Evolutionary conservation across 2,797 vertebrate genomes (phyloP), one percentile per base, ranked within the genome.

Genomic region (Hylomyscus alleni): DNA sequence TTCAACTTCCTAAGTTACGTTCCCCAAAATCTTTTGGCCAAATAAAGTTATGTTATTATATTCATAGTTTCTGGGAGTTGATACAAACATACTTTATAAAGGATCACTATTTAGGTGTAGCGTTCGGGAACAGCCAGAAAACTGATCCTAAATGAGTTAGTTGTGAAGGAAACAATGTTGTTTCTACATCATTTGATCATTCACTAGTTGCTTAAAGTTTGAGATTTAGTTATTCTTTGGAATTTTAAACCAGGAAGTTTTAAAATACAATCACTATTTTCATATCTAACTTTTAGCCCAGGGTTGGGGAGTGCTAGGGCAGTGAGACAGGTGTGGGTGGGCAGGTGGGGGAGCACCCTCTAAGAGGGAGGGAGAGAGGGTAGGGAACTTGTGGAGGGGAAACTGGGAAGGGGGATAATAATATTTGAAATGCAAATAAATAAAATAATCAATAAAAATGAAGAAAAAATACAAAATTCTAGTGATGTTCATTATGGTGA

Each of bases 261-360:
- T 29, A n/a, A 44, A 82, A 96, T 80, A 54, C 1, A 92, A 40
- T 88, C 76, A 73, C 24, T 29, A 47, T 91, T 93, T 93, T 94
- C 91, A 7, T 82, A 47, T 5, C 1, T 40, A 47, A 14, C 67
- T 62, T 37, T 90, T 65, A 65, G 31, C 4, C 29, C 29, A 4
- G 29, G 62, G 62, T 29, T 29, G 62, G 62, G 29, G 26, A 31
- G 13, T 13, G 26, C 62, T 65, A 65, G 62, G 29, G 60, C 6
- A 26, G 9, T 62, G 60, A 62, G 10, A 26, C 26, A 65, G 62
- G 26, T 13, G 29, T 31, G 62, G 26, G 26, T 65, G 26, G 62
- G 62, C 26, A 13, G 62, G 4, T 65, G 3, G 26, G 26, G 29
- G 62, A 65, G 11, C 29, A 65, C 62, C 26, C 22, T 29, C 29